Evolutionary conservation across 2,797 vertebrate species (phyloP), one percentile per base, ranked within the genome.

Genomic region (Tiaroga cobitis): DNA sequence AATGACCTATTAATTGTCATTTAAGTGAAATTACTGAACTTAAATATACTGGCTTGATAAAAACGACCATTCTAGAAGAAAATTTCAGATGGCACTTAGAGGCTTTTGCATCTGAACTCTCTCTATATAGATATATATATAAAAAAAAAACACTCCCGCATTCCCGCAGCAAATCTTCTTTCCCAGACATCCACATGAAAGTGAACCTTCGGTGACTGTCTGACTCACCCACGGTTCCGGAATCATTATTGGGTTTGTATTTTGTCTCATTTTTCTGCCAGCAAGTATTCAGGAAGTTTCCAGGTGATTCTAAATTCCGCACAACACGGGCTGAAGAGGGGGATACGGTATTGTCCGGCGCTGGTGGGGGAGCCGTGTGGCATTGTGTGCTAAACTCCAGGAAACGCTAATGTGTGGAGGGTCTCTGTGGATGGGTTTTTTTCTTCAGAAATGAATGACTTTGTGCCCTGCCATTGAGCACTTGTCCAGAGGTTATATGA

Each of bases 181-280:
- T 91, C 76, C 73, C 80, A 88, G 84, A 87, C 37, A 86, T 72
- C 69, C 81, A 87, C 59, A 85, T 77, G 80, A 76, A 88, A 86
- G 87, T 63, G 84, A 87, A 89, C 87, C 84, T 72, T 85, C 82
- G 73, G 91, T 89, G 91, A 91, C 89, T 85, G 83, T 89, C 85
- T 63, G 81, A 43, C 89, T 80, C 76, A 80, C 77, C 86, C 83
- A 84, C 86, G 85, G 82, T 80, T 82, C 76, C 81, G 82, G 82
- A 87, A 83, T 86, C 73, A 86, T 87, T 85, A 82, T 82, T 84
- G 85, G 61, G 79, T 85, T 90, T 90, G 75, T 82, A 77, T 84
- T 85, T 67, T 86, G 78, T 88, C 83, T 89, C 81, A 34, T 87
- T 87, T 82, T 84, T 85, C 81, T 54, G 73, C 75, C 83, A 82